Percentiles rank a stretch among this genome's conserved stretches.
phyloP scores from a whole-genome alignment of 1,140 invertebrate species.

The Theocolax elegans region DNA sequence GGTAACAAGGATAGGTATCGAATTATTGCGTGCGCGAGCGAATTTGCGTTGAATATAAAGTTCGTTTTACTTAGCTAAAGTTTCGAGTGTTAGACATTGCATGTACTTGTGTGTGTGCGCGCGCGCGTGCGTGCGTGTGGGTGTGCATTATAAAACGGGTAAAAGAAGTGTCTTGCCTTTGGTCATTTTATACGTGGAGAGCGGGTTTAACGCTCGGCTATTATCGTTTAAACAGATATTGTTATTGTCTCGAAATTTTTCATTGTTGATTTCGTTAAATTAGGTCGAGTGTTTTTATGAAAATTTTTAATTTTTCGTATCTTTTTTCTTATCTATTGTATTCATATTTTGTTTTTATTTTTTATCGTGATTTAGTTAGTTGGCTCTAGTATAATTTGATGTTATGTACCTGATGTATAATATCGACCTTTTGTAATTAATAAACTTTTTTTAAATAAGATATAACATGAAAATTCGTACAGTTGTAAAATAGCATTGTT shows the following conservation, averaged over 20 bases:
- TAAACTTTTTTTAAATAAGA: too few relatives aligned
- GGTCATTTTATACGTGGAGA: not conserved
- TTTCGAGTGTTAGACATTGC: not conserved
- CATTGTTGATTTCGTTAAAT: conserved; percentile 5
- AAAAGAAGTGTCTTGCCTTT: not conserved
- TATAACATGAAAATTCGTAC: too few relatives aligned
- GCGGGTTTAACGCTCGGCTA: not conserved
- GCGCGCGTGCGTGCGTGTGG: too few relatives aligned
- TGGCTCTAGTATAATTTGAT: too few relatives aligned
- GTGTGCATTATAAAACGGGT: not conserved
- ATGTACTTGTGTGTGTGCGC: too few relatives aligned
- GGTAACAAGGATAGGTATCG: conserved; percentile 4
- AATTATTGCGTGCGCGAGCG: conserved; percentile 11
- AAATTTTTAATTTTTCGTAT: too few relatives aligned
- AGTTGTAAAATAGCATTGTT: too few relatives aligned
- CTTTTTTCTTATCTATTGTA: too few relatives aligned
- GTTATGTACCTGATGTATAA: too few relatives aligned
- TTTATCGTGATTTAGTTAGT: too few relatives aligned
- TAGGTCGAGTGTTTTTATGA: not conserved
- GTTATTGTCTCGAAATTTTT: not conserved
- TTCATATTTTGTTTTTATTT: too few relatives aligned
- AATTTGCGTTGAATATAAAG: conserved; percentile 16
- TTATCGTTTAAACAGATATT: not conserved
- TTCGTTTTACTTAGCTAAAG: not conserved
- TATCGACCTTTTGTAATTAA: too few relatives aligned